Evolutionary conservation across 2,797 vertebrate genomes (phyloP).

Genomic region (Jordanella pulchra): DNA sequence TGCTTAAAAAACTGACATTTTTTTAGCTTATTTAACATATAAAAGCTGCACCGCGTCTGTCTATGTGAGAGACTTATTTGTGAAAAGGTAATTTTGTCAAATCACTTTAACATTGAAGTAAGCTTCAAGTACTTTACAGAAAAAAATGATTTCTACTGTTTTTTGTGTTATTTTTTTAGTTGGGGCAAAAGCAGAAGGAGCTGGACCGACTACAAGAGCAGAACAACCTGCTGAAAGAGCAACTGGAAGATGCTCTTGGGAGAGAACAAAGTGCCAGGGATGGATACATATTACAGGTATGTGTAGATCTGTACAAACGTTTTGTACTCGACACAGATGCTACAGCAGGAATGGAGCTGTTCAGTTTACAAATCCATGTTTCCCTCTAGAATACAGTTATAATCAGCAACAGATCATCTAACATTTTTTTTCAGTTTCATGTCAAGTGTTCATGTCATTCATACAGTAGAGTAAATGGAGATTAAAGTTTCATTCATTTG

Average conservation of each 20-base stretch:
- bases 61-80: too few relatives aligned
- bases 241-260: constrained; percentile 89
- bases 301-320: too few relatives aligned
- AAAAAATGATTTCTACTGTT: neutral
- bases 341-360: neutral
- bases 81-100: too few relatives aligned
- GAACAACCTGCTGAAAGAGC: constrained; percentile 91
- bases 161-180: constrained; percentile 67
- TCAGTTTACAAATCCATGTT: neutral
- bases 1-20: too few relatives aligned
- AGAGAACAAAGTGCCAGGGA: constrained; percentile 92
- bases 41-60: too few relatives aligned
- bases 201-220: constrained; percentile 90
- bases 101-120: too few relatives aligned
- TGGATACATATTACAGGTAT: constrained; percentile 95
- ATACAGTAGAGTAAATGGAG: neutral
- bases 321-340: constrained; percentile 35
- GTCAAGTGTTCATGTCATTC: neutral
- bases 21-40: too few relatives aligned
- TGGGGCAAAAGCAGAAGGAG: constrained; percentile 94
- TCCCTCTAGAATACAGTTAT: neutral
- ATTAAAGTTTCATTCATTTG: neutral
- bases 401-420: too few relatives aligned
- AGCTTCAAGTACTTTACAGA: too few relatives aligned
- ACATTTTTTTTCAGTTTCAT: neutral